Evolutionary conservation across 2,888 invertebrate species (phyloP).

Genomic region (Vesta saturnalis): DNA sequence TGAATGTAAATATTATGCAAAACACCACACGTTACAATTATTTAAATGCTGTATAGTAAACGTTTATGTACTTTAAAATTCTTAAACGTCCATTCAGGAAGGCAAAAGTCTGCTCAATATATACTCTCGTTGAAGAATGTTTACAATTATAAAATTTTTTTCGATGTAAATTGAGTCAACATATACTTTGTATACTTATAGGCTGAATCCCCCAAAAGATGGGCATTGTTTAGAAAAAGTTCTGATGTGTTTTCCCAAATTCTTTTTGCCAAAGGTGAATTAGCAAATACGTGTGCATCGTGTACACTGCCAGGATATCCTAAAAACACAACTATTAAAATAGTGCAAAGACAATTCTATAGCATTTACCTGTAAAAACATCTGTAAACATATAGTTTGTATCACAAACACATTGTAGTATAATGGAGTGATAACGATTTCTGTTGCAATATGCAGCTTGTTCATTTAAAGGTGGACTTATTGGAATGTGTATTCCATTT

Average conservation of each 20-base stretch:
- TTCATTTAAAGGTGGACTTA: too few species aligned
- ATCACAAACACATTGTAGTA: neutral
- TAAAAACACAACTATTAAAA: neutral
- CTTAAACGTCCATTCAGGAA: neutral
- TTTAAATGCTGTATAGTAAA: neutral
- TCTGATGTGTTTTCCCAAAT: neutral
- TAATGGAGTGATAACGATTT: conserved; percentile 2
- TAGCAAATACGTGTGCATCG: neutral
- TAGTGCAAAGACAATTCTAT: neutral
- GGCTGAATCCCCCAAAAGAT: neutral
- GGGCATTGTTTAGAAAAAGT: neutral
- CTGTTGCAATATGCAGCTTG: neutral
- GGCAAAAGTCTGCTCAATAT: conserved; percentile 6
- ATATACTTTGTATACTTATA: neutral
- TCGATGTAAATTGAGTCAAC: neutral
- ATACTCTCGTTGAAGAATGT: neutral
- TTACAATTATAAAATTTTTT: neutral
- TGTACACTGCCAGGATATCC: neutral
- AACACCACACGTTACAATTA: neutral
- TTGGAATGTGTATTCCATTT: conserved; percentile 10
- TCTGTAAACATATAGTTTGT: neutral
- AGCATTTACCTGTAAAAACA: neutral
- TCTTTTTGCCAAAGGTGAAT: neutral
- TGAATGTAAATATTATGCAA: conserved; percentile 3
- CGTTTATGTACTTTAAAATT: neutral